Base-by-base conservation (phyloP, 2,797 vertebrate species). In the Enteromius treurensis region DNA sequence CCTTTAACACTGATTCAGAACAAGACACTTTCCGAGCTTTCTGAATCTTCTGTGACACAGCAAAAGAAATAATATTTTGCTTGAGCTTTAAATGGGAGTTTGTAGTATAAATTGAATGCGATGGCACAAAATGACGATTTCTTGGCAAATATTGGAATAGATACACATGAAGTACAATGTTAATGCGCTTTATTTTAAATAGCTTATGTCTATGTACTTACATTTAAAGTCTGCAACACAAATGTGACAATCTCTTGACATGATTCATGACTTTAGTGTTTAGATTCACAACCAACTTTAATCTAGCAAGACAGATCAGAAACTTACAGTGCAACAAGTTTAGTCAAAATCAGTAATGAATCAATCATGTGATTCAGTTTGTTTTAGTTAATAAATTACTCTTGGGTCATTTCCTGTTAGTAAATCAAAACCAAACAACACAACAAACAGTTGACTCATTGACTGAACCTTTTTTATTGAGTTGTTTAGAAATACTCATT, bases 1-100 rank as follows among this genome's bases (percentile, higher is more conserved):
- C 80, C 58, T 75, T 82, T 81, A 81, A 74, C 69, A 62, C 8
- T 65, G 80, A 67, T 82, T 82, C 70, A 49, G 40, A 73, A 73
- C 26, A 78, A 78, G 76, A 26, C 26, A 32, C 23, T 77, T 70
- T 85, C 62, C 64, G 32, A 21, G 74, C 73, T 47, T 47, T 32
- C 51, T 10, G 21, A 45, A 53, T 68, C 23, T 79, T 29, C 58
- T 14, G 17, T 78, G 60, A 26, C 42, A 64, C 4, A 14, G 37
- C 9, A 45, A 37, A 42, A 42, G 2, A 42, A 62, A 7, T 32
- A 40, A 78, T 15, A 49, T 64, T 65, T 64, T 15, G 47, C 14
- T 49, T 8, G n/a, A 65, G 76, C 60, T 14, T 32, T 65, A 65
- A 65, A 47, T 64, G 60, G 0, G 42, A 45, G 58, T 77, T 47